Evolutionary conservation across 2,113 vertebrate genomes (phyloP).

Genomic region (Esox niger): DNA sequence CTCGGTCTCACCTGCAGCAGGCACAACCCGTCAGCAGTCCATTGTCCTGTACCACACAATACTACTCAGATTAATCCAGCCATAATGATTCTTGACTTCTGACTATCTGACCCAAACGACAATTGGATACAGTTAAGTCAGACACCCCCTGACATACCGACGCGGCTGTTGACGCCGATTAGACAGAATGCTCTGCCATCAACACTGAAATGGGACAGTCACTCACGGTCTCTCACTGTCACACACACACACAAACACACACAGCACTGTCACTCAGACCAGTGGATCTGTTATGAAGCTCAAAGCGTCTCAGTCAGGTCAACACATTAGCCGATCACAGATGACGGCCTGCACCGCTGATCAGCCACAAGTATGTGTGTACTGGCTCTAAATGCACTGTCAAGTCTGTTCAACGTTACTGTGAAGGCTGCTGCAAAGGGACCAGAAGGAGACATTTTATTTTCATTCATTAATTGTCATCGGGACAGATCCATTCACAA

Average conservation of each 20-base stretch:
- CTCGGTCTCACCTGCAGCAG: no score
- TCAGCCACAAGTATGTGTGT: slow-evolving; percentile 27
- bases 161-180: slow-evolving; percentile 48
- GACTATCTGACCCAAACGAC: no score
- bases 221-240: slow-evolving; percentile 60
- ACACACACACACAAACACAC: slow-evolving; percentile 27
- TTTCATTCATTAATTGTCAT: no score
- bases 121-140: no score
- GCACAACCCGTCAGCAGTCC: no score
- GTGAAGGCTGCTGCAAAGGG: no score
- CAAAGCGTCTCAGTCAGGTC: slow-evolving; percentile 60
- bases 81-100: no score
- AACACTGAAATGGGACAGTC: slow-evolving; percentile 41
- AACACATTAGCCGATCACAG: slow-evolving; percentile 60
- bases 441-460: no score
- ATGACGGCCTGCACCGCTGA: slow-evolving; percentile 44
- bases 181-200: slow-evolving; percentile 45
- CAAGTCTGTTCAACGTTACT: slow-evolving; percentile 7
- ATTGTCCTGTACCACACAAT: no score
- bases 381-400: slow-evolving; percentile 14
- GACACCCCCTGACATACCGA: slow-evolving; percentile 45
- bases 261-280: slow-evolving; percentile 15
- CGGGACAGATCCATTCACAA: no score
- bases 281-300: slow-evolving; percentile 33
- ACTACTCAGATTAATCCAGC: no score